Base-by-base conservation (phyloP, 2,113 vertebrate genomes). In the Rhea pennata region DNA sequence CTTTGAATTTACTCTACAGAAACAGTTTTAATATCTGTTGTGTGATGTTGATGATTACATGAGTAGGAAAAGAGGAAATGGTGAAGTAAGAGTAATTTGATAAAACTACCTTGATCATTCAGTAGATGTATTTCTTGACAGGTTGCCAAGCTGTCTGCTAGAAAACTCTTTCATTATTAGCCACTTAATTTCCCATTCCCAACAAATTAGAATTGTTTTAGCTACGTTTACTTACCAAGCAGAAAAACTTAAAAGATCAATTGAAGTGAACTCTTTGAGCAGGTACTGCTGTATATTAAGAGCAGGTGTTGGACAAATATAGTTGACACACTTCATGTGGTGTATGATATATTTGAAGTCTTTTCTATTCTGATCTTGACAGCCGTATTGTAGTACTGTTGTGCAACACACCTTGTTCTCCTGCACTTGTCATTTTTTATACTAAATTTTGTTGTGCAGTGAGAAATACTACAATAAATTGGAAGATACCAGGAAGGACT, bases 41-140 rank as follows among this genome's bases (percentile, higher is more conserved):
- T 79, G 65, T 96, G 69, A 70, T 94, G 77, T 84, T 92, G 87
- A 62, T 78, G 81, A 94, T 92, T 80, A 15, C 8, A 14, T 62
- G 40, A 82, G 61, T 39, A 53, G 62, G 44, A 27, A 82, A 78
- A 54, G 71, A 83, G 67, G 80, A 92, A 90, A 85, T 39, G 58
- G 23, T 72, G 40, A 85, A 84, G 53, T 84, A 76, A 81, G 73
- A 75, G 24, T 85, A 89, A 86, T 80, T 88, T 83, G 64, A 73
- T 76, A 84, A 62, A 91, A 91, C 86, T 85, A 74, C 40, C 46
- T 59, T 79, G 27, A 85, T 42, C 22, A 17, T 79, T 31, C 22
- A 71, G 33, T 66, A 76, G 46, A 26, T 81, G 26, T 72, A 29
- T 94, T 72, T 94, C 67, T 85, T 81, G 84, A 91, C 22, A 72